phyloP scores from a whole-genome alignment of 2,888 invertebrate species.

The Hyposoter dolosus region DNA sequence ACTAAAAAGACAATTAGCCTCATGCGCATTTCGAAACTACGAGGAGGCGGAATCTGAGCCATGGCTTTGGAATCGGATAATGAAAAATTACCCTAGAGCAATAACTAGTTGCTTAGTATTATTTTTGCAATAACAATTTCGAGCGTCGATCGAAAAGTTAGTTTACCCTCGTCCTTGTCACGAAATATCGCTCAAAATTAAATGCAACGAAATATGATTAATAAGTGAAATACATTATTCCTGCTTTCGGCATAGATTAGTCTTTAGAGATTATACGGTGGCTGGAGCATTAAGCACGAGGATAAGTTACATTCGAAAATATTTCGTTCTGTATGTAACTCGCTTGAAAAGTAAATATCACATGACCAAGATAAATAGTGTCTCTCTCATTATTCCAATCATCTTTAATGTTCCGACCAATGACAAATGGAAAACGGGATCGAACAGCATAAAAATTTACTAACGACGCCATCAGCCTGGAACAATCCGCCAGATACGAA shows the following conservation, averaged over 20 bases:
- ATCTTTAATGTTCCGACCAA: constrained; percentile 17
- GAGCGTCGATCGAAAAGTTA: too few relatives aligned
- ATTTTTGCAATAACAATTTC: too few relatives aligned
- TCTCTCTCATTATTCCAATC: constrained; percentile 20
- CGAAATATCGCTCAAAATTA: too few relatives aligned
- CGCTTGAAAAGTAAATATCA: background rate
- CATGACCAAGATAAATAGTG: background rate
- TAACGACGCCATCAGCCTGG: background rate
- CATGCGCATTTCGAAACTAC: constrained; percentile 14
- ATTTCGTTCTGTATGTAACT: background rate
- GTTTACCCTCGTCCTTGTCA: too few relatives aligned
- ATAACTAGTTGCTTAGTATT: too few relatives aligned
- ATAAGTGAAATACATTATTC: background rate
- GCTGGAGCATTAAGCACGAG: background rate
- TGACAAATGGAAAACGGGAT: background rate
- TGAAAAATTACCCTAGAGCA: too few relatives aligned
- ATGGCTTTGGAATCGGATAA: too few relatives aligned
- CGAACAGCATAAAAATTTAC: background rate
- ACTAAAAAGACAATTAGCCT: constrained; percentile 43
- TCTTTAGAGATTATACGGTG: background rate
- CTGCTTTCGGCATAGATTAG: background rate
- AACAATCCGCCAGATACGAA: background rate
- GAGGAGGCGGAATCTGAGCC: too few relatives aligned
- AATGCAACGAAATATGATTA: too few relatives aligned
- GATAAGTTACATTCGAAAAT: background rate